These are phyloP conservation scores for Quiscalus mexicanus DNA, from an alignment of 2,113 vertebrate genomes.

Conservation along the genomic window DNA sequence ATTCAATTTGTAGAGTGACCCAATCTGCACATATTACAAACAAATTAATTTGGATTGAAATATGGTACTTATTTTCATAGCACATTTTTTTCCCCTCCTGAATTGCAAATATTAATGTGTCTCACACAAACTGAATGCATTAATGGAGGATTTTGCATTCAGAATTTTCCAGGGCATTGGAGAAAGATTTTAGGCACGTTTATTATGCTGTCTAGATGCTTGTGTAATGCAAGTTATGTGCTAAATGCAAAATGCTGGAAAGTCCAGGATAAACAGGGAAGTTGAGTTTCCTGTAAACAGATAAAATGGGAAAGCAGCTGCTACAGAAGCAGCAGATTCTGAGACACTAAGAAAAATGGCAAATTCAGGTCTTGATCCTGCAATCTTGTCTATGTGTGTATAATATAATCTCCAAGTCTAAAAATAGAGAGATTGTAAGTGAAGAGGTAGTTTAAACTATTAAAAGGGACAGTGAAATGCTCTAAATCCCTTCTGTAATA, in stretches of 20 bases:
- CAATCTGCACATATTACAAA: not conserved
- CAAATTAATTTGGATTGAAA: not conserved
- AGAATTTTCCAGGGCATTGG: not conserved
- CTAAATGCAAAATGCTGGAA: not conserved
- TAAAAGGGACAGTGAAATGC: not conserved
- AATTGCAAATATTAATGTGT: not conserved
- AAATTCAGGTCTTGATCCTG: not conserved
- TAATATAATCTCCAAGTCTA: not conserved
- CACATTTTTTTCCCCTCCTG: fast-evolving
- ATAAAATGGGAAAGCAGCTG: not conserved
- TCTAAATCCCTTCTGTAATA: not conserved
- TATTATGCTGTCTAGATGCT: not conserved
- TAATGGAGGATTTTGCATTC: not conserved
- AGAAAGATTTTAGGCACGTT: not conserved
- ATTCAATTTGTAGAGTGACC: not conserved
- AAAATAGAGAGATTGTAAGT: not conserved
- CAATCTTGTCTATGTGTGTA: not conserved
- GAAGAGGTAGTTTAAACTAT: not conserved
- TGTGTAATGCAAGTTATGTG: not conserved
- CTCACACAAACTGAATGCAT: not conserved
- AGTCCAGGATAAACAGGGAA: not conserved
- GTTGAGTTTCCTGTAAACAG: not conserved
- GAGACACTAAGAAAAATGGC: not conserved
- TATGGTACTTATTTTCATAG: not conserved
- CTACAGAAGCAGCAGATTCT: not conserved